Conservation (phyloP, 2,888 invertebrate species). For the Ormyrus labotus region DNA sequence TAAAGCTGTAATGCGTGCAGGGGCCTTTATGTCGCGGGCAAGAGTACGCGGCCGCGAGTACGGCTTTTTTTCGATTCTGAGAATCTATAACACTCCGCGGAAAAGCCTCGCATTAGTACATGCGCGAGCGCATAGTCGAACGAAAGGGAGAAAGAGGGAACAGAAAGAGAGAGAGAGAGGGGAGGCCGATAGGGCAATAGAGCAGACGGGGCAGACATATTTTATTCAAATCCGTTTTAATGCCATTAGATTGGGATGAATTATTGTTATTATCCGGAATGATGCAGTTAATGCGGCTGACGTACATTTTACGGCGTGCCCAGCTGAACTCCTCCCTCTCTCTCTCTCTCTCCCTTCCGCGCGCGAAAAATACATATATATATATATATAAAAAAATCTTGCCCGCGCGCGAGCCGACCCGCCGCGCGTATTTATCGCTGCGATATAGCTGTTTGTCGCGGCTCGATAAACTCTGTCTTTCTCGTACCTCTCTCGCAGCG, state of each 20-base stretch:
- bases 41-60: too few species aligned
- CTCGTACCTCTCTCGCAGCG: neutral
- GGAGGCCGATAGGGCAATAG: neutral
- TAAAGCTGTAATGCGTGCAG: neutral
- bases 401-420: neutral
- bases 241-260: slow-evolving; percentile 52
- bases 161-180: neutral
- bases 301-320: slow-evolving; percentile 21
- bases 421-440: slow-evolving; percentile 35
- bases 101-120: slow-evolving; percentile 23
- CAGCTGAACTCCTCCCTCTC: slow-evolving; percentile 15
- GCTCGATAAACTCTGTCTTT: slow-evolving; percentile 8
- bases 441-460: slow-evolving; percentile 16
- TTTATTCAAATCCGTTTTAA: slow-evolving; percentile 57
- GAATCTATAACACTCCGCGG: neutral
- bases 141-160: neutral
- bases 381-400: neutral
- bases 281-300: slow-evolving; percentile 53
- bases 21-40: neutral
- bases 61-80: neutral
- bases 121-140: neutral
- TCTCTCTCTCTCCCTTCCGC: neutral
- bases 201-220: slow-evolving; percentile 34
- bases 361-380: neutral
- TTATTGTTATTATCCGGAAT: slow-evolving; percentile 56